phyloP scores from a whole-genome alignment of 2,888 invertebrate species.

The Entomobrya multifasciata region DNA sequence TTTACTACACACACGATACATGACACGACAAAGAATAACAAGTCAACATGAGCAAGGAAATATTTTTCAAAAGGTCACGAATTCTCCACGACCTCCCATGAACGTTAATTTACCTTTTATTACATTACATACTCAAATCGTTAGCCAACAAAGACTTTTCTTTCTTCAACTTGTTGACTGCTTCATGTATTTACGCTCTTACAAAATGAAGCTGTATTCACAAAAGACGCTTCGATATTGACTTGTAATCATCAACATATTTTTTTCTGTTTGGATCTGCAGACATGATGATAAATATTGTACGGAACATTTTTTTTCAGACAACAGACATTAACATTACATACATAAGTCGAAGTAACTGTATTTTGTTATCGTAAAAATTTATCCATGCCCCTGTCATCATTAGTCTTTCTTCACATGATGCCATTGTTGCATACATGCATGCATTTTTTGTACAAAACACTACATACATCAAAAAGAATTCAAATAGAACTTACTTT shows the following conservation, averaged over 20 bases:
- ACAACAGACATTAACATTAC: no score
- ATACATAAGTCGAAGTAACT: no score
- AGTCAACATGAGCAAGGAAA: background rate
- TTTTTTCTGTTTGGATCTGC: no score
- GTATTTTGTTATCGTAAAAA: background rate
- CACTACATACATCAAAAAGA: background rate
- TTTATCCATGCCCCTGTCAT: no score
- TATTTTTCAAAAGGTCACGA: slow-evolving; percentile 63
- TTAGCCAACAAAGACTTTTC: background rate
- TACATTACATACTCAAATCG: background rate
- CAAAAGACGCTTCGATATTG: slow-evolving; percentile 7
- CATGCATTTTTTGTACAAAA: no score
- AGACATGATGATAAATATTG: no score
- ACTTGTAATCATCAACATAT: background rate
- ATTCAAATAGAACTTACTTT: slow-evolving; percentile 83
- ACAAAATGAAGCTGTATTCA: slow-evolving; percentile 38
- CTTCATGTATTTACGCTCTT: background rate
- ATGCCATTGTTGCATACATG: background rate
- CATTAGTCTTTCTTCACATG: background rate
- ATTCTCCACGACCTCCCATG: slow-evolving; percentile 62
- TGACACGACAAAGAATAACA: background rate
- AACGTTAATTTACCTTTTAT: slow-evolving; percentile 49
- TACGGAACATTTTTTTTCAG: no score
- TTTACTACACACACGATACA: background rate
- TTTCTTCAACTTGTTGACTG: slow-evolving; percentile 10